phyloP scores from a whole-genome alignment of 1,140 invertebrate genomes.

The Microplitis mediator region DNA sequence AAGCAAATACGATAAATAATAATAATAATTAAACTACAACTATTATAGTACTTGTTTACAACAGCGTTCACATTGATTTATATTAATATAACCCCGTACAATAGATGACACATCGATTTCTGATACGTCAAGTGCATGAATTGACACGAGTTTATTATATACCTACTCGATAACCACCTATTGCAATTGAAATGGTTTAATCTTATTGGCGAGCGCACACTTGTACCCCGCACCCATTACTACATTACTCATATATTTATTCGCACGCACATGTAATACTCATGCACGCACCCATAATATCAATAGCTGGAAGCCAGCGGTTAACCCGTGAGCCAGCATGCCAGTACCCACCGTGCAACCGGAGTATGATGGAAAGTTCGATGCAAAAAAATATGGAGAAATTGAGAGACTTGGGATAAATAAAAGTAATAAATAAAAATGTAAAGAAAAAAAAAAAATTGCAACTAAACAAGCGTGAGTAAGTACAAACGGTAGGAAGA shows the following conservation, averaged over 20 bases:
- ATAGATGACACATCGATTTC: conserved; percentile 19
- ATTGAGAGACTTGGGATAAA: neutral
- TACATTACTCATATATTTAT: too few relatives aligned
- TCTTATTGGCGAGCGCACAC: conserved; percentile 18
- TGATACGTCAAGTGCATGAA: conserved; percentile 9
- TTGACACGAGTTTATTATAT: conserved; percentile 20
- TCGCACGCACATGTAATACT: neutral
- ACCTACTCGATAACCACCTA: conserved; percentile 42
- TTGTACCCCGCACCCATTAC: neutral
- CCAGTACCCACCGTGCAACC: too few relatives aligned
- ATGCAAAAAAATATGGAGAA: too few relatives aligned
- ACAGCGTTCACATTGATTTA: too few relatives aligned
- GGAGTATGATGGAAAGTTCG: too few relatives aligned
- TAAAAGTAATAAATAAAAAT: neutral
- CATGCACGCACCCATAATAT: neutral
- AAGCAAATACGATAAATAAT: too few relatives aligned
- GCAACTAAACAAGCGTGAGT: neutral
- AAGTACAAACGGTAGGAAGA: neutral
- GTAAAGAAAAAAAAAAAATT: neutral
- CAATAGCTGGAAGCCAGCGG: neutral
- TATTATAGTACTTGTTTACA: too few relatives aligned
- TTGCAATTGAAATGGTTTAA: conserved; percentile 53
- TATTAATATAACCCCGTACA: neutral
- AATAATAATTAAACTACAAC: too few relatives aligned
- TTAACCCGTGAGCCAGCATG: neutral